phyloP scores from a whole-genome alignment of 2,113 vertebrate genomes.

The Pseudonaja textilis region DNA sequence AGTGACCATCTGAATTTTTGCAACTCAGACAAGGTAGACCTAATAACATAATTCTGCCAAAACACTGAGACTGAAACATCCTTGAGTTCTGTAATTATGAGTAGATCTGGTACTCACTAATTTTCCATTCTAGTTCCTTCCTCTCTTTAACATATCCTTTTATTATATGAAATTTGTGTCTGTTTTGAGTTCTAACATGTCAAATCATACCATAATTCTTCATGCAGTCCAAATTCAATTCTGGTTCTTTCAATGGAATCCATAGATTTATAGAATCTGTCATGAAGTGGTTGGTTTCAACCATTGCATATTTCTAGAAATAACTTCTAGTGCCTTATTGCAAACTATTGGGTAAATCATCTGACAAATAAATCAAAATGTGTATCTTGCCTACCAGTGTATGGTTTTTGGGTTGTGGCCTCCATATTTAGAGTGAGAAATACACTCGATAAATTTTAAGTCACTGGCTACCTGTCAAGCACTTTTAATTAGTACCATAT shows the following conservation, averaged over 20 bases:
- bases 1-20: background rate
- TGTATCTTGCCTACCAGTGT: background rate
- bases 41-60: background rate
- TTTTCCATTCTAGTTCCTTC: background rate
- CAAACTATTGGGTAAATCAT: background rate
- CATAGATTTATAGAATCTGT: background rate
- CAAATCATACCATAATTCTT: background rate
- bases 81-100: background rate
- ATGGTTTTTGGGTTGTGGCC: background rate
- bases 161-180: background rate
- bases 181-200: background rate
- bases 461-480: background rate
- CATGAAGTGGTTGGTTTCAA: background rate
- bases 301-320: background rate
- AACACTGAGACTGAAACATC: background rate
- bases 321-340: background rate
- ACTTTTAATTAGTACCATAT: background rate
- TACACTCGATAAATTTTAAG: background rate
- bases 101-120: background rate
- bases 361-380: background rate
- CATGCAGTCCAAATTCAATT: background rate
- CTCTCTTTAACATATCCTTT: background rate
- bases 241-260: background rate
- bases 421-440: background rate
- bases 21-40: background rate